phyloP scores from a whole-genome alignment of 1,140 invertebrate genomes.

The Aethina tumida region DNA sequence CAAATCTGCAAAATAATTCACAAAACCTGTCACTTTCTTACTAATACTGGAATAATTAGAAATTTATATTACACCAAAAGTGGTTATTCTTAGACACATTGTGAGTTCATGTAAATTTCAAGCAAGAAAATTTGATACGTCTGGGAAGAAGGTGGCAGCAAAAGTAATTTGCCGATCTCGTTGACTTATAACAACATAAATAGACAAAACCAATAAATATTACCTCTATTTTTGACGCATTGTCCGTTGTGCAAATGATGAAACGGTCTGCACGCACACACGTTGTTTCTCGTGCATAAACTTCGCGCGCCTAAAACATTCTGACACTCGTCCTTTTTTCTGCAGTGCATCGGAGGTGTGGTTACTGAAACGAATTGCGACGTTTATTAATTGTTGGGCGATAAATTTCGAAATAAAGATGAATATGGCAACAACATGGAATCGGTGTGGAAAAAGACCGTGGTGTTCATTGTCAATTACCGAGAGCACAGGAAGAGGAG shows the following conservation, averaged over 20 bases:
- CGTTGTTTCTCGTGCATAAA: slow-evolving; percentile 21
- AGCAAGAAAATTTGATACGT: background rate
- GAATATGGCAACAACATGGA: background rate
- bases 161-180: background rate
- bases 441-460: background rate
- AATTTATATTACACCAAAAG: background rate
- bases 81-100: background rate
- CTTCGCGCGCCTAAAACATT: slow-evolving; percentile 18
- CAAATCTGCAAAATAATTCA: slow-evolving; percentile 17
- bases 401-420: slow-evolving; percentile 3
- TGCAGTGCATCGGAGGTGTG: slow-evolving; percentile 15
- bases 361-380: slow-evolving; percentile 17
- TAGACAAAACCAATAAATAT: too few relatives aligned
- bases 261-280: slow-evolving; percentile 25
- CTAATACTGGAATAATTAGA: slow-evolving; percentile 3
- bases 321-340: slow-evolving; percentile 21
- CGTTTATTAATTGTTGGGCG: background rate
- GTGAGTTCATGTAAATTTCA: background rate
- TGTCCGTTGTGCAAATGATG: slow-evolving; percentile 25
- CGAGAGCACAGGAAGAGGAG: too few relatives aligned
- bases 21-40: too few relatives aligned
- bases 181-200: too few relatives aligned
- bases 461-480: background rate
- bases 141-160: background rate
- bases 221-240: slow-evolving; percentile 26